phyloP scores from a whole-genome alignment of 2,797 vertebrate species.

The Paguma larvata region DNA sequence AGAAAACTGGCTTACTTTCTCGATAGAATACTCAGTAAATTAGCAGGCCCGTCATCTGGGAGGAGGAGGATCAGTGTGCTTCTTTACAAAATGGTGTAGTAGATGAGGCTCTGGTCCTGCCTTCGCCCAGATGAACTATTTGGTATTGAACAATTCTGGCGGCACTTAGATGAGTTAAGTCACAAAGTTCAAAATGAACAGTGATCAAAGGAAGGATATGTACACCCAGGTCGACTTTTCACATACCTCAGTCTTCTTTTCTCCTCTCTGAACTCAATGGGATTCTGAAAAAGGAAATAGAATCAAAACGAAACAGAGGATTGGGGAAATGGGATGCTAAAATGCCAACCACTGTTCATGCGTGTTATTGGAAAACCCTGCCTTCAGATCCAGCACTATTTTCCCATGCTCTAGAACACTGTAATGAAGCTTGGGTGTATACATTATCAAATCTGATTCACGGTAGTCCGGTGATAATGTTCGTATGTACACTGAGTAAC shows the following conservation, averaged over 20 bases:
- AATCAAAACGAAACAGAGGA: constrained; percentile 12
- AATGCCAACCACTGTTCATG: background rate
- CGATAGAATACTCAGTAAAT: constrained; percentile 19
- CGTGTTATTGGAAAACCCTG: background rate
- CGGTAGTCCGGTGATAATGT: background rate
- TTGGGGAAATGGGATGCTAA: background rate
- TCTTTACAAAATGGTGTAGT: background rate
- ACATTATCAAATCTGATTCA: background rate
- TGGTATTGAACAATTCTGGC: background rate
- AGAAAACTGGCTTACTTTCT: background rate
- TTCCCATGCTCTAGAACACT: background rate
- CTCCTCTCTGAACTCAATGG: background rate
- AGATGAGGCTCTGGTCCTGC: background rate
- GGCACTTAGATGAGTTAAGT: background rate
- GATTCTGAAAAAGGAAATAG: background rate
- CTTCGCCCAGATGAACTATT: background rate
- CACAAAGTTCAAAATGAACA: background rate
- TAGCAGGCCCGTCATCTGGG: background rate
- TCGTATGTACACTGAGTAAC: background rate
- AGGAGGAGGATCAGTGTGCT: background rate
- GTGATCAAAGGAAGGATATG: background rate
- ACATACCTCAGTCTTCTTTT: background rate
- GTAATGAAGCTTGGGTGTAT: background rate
- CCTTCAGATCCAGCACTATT: background rate
- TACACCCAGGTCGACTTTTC: background rate